Conservation (phyloP, 2,797 vertebrate genomes). For the Zonotrichia albicollis region DNA sequence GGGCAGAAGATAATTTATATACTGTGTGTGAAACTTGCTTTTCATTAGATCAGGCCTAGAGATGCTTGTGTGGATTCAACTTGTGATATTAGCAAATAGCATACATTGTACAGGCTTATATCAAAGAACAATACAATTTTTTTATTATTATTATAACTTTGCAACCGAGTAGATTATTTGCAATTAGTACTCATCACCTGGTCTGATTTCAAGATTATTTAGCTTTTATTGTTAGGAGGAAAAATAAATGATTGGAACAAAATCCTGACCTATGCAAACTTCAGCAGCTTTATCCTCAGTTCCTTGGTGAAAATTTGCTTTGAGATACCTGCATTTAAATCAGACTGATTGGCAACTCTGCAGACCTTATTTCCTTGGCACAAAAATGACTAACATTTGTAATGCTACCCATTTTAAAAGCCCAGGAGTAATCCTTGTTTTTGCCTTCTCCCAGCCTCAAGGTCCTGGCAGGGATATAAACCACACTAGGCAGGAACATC, state of each 20-base stretch:
- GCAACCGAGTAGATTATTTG: not conserved
- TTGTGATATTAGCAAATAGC: not conserved
- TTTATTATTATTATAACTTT: not conserved
- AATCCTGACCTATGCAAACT: not conserved
- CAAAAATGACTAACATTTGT: not conserved
- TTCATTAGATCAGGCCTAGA: not conserved
- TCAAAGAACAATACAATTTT: not conserved
- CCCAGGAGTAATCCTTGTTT: not conserved
- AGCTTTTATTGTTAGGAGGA: not conserved
- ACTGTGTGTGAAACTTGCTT: not conserved
- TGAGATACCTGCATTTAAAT: not conserved
- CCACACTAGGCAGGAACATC: not conserved
- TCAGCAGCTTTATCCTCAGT: not conserved
- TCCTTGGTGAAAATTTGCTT: not conserved
- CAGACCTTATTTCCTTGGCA: not conserved
- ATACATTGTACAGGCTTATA: not conserved
- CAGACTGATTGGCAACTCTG: not conserved
- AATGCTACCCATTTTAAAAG: not conserved
- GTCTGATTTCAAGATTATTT: not conserved
- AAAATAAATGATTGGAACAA: not conserved
- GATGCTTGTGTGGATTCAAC: not conserved
- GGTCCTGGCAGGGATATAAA: not conserved
- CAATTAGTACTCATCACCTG: not conserved
- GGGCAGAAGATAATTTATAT: constrained; percentile 15
- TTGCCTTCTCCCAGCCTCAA: not conserved